Conservation (phyloP, 1,140 invertebrate species). For the Notospermus geniculatus region DNA sequence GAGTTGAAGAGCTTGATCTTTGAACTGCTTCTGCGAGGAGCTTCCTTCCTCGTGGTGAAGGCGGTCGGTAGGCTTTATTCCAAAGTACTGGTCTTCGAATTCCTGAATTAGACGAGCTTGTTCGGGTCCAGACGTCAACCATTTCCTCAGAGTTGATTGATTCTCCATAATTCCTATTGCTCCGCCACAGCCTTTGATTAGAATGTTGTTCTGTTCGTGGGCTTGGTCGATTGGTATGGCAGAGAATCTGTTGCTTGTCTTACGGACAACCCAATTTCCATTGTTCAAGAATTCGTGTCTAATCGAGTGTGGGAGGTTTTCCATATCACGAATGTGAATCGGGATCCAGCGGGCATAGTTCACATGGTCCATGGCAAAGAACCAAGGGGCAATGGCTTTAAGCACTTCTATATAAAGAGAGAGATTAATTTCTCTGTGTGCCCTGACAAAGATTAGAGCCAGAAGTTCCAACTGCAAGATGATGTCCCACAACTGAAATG, state of each 20-base stretch:
- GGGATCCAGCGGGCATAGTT: constrained; percentile 19
- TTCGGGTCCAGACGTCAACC: constrained; percentile 16
- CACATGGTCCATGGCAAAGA: constrained; percentile 16
- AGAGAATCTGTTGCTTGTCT: constrained; percentile 26
- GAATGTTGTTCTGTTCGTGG: constrained; percentile 32
- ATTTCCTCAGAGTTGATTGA: constrained; percentile 8
- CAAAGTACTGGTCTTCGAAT: constrained; percentile 15
- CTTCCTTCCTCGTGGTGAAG: constrained; percentile 19
- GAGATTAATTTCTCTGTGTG: constrained; percentile 7
- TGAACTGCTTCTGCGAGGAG: constrained; percentile 12
- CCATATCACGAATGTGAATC: constrained; percentile 16
- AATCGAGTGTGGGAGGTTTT: constrained; percentile 15
- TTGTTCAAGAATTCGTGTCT: constrained; percentile 10
- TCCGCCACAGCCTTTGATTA: constrained; percentile 32
- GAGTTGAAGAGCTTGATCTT: constrained; percentile 6
- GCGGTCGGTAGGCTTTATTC: constrained; percentile 11
- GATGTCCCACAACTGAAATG: neutral
- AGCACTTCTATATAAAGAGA: constrained; percentile 6
- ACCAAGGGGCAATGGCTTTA: constrained; percentile 16
- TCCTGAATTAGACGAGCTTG: constrained; percentile 12
- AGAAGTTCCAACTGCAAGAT: constrained; percentile 10
- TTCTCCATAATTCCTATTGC: constrained; percentile 29
- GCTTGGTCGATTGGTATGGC: constrained; percentile 32
- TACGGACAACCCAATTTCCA: constrained; percentile 21
- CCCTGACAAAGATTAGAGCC: constrained; percentile 13